Base-by-base conservation (phyloP, 2,797 vertebrate genomes). In the Falco columbarius region DNA sequence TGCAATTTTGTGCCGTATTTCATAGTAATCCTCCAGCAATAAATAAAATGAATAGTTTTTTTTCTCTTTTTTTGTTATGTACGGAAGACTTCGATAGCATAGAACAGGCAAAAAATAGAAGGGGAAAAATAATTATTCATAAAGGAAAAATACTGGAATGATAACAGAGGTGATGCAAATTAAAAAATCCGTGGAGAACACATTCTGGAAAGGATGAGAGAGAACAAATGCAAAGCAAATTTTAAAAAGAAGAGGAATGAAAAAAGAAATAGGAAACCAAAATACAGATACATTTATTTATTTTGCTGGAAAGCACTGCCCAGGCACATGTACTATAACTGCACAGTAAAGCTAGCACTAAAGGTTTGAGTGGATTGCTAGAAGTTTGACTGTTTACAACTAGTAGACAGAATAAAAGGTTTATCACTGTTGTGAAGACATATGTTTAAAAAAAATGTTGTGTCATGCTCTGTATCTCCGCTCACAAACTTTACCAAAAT, bases 321-420 rank as follows among this genome's bases (percentile, higher is more conserved):
- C 32, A 12, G 24, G 2, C 14, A 0, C 0, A 0, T 65, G n/a
- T 52, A 21, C 17, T 76, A 40, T 44, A 89, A 51, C 34, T 52
- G 36, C 38, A 22, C 23, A 27, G 22, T 63, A 75, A 85, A 89
- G 11, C 30, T 63, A 34, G 14, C 30, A 11, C 16, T 67, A 36
- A 82, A 89, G 6, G 12, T 46, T 85, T 73, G 56, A 82, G 44
- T 16, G 56, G 63, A 62, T 87, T 79, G n/a, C 29, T 86, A 34
- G 27, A 84, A 89, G 47, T 76, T 56, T 93, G 59, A 44, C 36
- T 80, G 23, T 91, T 95, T 95, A 87, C 47, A 85, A 14, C 38
- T n/a, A 36, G 10, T 23, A 67, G 46, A 51, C 21, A 73, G 13
- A 89, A 82, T 80, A 87, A 87, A 93, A 91, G 27, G 38, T 92